Base-by-base conservation (phyloP, 1,140 invertebrate genomes). In the Cyclargus thomasi region DNA sequence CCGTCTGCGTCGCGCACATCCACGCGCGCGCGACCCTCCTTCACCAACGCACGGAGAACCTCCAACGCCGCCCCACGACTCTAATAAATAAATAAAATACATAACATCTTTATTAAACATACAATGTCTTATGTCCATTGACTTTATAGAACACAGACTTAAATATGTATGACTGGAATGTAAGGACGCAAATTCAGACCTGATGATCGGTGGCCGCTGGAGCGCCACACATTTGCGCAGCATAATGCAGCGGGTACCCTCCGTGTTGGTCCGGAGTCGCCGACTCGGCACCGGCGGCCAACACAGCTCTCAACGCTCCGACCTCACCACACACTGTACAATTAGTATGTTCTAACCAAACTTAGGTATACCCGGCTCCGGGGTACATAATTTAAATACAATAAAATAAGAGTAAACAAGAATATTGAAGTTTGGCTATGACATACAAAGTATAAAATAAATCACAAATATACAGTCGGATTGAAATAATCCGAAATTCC, bases 201-300 rank as follows among this genome's bases (percentile, higher is more conserved):
- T 90, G 87, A 59, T 90, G 87, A 63, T 94, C 94, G 68, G 93
- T 93, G 69, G 95, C 95, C 10, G 93, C 93, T 5, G 94, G 94
- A 17, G 95, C 94, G 1, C 96, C 97, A 81, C 97, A 97, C 94
- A 98, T 97, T 88, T 99, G 98, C 18, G 98, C 97, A 0, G 98
- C 98, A 90, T 99, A 99, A 86, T 99, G 98, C 21, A 99, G 91
- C 0, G 98, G 97, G 79, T 96, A 97, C 10, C 98, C 98, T 5
- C 97, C 96, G 81, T 99, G 97, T 67, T 97, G 95, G 88, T 99
- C 98, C 0, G 97, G 94, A 0, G 95, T 95, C 0, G 95, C 95
- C 14, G 97, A 93, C 72, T 95, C 93, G 0, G 97, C 97, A 3
- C 97, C 97, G 0, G 95, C 94, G 1, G 95, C 94, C 63, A 99